Evolutionary conservation across 30 jellyfish, hydroid and myxozoan genomes (phyloP).

Genomic region (Aurelia aurita complex sp. Pacific): DNA sequence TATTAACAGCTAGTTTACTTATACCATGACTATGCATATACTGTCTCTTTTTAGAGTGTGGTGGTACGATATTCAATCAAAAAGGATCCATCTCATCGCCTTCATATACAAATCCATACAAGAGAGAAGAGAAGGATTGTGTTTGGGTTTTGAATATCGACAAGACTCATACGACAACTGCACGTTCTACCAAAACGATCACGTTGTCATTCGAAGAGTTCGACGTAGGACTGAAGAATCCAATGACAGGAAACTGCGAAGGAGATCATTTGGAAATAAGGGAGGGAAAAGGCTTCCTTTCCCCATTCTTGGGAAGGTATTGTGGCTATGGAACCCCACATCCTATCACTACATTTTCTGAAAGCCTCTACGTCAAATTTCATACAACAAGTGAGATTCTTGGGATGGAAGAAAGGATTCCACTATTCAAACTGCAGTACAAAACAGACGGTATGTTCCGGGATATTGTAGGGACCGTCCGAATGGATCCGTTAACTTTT

Average conservation of each 20-base stretch:
- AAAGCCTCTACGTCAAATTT: slow-evolving; percentile 73
- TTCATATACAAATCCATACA: slow-evolving; percentile 12
- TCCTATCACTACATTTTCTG: slow-evolving; percentile 76
- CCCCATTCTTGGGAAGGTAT: slow-evolving; percentile 71
- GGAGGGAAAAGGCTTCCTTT: slow-evolving; percentile 90
- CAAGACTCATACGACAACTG: too few species aligned
- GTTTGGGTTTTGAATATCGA: slow-evolving; percentile 72
- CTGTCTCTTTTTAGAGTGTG: slow-evolving; percentile 61
- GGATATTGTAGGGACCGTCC: too few species aligned
- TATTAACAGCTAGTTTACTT: too few species aligned
- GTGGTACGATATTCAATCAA: slow-evolving; percentile 76
- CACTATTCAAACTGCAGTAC: slow-evolving; percentile 52
- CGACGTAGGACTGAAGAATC: slow-evolving; percentile 65
- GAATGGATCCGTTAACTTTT: too few species aligned
- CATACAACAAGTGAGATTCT: slow-evolving; percentile 26
- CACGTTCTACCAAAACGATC: slow-evolving; percentile 15
- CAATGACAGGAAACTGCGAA: slow-evolving; percentile 71
- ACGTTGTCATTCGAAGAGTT: slow-evolving; percentile 76
- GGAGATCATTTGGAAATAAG: slow-evolving; percentile 86
- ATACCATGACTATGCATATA: neutral
- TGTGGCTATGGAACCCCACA: slow-evolving; percentile 84
- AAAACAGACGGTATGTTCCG: slow-evolving; percentile 77
- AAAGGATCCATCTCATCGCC: slow-evolving; percentile 51
- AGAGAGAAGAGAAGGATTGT: slow-evolving; percentile 59
- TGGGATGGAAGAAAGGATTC: slow-evolving; percentile 11